Evolutionary conservation across 2,113 vertebrate species (phyloP).

Genomic region (Sigmodon hispidus): DNA sequence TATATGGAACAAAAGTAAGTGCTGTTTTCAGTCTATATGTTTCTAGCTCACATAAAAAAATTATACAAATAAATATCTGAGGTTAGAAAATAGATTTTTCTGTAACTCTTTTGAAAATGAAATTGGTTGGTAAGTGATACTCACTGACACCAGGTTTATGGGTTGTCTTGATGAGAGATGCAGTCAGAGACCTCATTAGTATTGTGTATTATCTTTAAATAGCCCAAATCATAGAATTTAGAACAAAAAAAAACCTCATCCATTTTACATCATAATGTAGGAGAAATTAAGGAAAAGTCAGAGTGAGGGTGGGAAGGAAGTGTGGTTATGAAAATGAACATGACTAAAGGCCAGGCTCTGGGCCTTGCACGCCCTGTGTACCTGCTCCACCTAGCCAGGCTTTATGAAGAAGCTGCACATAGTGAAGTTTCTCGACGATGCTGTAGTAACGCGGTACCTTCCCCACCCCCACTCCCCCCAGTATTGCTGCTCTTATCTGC

Average conservation of each 20-base stretch:
- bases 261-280: neutral
- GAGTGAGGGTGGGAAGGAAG: neutral
- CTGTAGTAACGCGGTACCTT: fast-evolving
- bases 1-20: conserved; percentile 94
- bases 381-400: neutral
- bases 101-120: neutral
- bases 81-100: neutral
- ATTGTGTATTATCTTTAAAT: neutral
- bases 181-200: neutral
- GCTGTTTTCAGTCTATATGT: conserved; percentile 61
- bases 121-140: neutral
- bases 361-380: too few species aligned
- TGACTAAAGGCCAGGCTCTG: neutral
- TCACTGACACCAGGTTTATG: neutral
- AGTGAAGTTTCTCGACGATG: neutral
- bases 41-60: conserved; percentile 33
- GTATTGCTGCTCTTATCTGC: neutral
- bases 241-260: neutral
- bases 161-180: neutral
- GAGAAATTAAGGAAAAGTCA: neutral
- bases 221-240: neutral
- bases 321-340: neutral
- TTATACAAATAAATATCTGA: neutral
- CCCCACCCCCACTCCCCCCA: neutral
- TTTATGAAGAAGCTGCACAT: neutral